A percentile compares a stretch with the other conserved stretches of the same genome.
These are phyloP conservation scores for Drusus annulatus DNA, from an alignment of 1,140 invertebrate species.

Conservation along the genomic window DNA sequence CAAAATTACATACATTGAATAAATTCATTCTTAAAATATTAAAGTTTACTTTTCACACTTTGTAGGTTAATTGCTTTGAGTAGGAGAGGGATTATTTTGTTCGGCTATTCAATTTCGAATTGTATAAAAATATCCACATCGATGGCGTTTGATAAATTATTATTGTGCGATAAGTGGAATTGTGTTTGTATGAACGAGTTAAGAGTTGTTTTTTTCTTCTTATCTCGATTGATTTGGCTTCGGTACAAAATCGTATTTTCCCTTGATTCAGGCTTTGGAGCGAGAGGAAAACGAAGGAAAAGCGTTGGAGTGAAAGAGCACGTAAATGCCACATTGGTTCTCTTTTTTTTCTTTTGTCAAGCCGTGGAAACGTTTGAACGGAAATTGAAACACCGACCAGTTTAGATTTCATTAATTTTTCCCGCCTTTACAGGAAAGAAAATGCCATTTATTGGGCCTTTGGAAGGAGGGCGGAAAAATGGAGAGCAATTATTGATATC, in stretches of 20 bases:
- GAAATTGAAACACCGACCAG: conserved; percentile 12
- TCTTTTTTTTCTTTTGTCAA: neutral
- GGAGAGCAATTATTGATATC: too few species aligned
- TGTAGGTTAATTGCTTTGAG: too few species aligned
- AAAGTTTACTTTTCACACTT: too few species aligned
- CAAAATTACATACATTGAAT: too few species aligned
- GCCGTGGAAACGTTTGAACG: conserved; percentile 5
- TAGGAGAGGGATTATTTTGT: too few species aligned
- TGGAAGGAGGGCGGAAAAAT: too few species aligned
- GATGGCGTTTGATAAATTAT: too few species aligned
- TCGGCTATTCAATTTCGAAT: too few species aligned
- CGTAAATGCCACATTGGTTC: neutral
- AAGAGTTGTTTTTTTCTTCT: neutral
- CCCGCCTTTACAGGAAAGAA: neutral
- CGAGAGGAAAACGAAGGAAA: neutral
- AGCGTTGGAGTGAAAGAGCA: neutral
- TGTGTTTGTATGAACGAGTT: neutral
- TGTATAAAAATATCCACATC: too few species aligned
- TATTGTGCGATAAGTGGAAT: too few species aligned
- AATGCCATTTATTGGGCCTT: neutral
- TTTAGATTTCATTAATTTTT: conserved; percentile 2
- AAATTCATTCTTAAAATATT: too few species aligned
- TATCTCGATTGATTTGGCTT: neutral
- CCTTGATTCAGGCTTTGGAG: neutral
- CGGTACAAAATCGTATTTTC: neutral